Conservation (phyloP, 2,888 invertebrate genomes). For the Beris morrisii region DNA sequence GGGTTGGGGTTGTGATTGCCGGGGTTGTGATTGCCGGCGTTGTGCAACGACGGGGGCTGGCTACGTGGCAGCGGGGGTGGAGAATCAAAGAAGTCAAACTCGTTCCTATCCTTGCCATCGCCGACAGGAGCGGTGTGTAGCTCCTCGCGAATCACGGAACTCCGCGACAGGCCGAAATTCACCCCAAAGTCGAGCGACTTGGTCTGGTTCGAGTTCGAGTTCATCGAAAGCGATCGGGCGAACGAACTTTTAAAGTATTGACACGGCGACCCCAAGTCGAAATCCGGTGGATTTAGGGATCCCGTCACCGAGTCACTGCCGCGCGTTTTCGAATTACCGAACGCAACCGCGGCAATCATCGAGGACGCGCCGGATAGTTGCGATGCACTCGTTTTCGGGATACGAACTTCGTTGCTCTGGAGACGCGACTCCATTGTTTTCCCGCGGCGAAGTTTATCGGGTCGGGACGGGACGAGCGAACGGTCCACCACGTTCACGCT, state of each 20-base stretch:
- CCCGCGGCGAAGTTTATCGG: not conserved
- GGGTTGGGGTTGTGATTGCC: too few relatives aligned
- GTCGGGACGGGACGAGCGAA: not conserved
- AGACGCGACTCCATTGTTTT: slow-evolving; percentile 38
- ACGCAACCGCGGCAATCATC: not conserved
- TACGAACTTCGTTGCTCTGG: slow-evolving; percentile 40
- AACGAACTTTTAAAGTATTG: slow-evolving; percentile 61
- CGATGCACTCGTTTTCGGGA: slow-evolving; percentile 35
- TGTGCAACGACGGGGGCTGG: slow-evolving; percentile 27
- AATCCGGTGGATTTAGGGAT: slow-evolving; percentile 45
- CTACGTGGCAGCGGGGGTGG: slow-evolving; percentile 32
- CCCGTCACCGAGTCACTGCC: not conserved
- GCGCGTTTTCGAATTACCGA: not conserved
- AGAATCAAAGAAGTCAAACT: slow-evolving; percentile 16
- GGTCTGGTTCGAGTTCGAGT: slow-evolving; percentile 44
- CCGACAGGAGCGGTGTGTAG: not conserved
- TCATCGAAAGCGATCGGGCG: slow-evolving; percentile 59
- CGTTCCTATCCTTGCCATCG: slow-evolving; percentile 7
- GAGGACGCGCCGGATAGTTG: not conserved
- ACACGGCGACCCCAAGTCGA: slow-evolving; percentile 54
- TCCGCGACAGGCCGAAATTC: slow-evolving; percentile 37
- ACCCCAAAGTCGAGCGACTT: slow-evolving; percentile 56
- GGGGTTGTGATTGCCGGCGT: not conserved
- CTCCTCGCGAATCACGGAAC: slow-evolving; percentile 31
- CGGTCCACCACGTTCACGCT: not conserved